Evolutionary conservation across 2,888 invertebrate genomes (phyloP).

Genomic region (Ormia ochracea): DNA sequence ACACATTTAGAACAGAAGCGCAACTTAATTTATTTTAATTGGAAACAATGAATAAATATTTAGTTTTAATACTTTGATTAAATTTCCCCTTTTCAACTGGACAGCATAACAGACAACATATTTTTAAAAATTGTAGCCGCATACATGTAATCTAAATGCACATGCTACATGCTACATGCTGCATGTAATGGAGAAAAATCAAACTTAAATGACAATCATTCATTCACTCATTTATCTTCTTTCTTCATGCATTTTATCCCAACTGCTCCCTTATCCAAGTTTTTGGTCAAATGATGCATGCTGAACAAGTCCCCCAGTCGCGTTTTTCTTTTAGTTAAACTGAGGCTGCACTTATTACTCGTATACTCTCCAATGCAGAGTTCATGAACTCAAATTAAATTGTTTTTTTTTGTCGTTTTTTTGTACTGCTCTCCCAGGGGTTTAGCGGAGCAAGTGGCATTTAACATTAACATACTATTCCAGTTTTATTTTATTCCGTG

Average conservation of each 20-base stretch:
- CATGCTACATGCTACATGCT: conserved; percentile 13
- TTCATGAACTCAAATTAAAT: conserved; percentile 47
- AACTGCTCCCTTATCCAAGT: conserved; percentile 15
- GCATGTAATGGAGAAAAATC: conserved; percentile 37
- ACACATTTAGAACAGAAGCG: conserved; percentile 68
- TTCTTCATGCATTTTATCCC: conserved; percentile 1
- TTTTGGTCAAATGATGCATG: conserved; percentile 39
- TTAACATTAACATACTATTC: conserved; percentile 5
- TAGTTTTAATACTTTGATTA: conserved; percentile 57
- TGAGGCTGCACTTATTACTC: not conserved
- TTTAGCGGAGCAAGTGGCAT: conserved; percentile 20
- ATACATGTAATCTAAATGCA: not conserved
- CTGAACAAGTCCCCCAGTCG: not conserved
- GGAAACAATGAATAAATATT: conserved; percentile 72
- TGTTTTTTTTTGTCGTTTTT: not conserved
- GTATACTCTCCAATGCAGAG: conserved; percentile 5
- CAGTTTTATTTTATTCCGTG: conserved; percentile 9
- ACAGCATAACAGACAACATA: too few species aligned
- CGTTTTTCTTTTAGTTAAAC: not conserved
- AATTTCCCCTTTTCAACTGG: not conserved
- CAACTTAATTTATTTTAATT: conserved; percentile 76
- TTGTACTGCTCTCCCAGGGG: not conserved
- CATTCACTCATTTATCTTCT: conserved; percentile 11
- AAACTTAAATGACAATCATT: conserved; percentile 46
- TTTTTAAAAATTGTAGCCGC: too few species aligned